Percentiles rank a stretch among this genome's conserved stretches.
Evolutionary conservation across 2,888 invertebrate genomes (phyloP).

Genomic region (Magallana nippona): DNA sequence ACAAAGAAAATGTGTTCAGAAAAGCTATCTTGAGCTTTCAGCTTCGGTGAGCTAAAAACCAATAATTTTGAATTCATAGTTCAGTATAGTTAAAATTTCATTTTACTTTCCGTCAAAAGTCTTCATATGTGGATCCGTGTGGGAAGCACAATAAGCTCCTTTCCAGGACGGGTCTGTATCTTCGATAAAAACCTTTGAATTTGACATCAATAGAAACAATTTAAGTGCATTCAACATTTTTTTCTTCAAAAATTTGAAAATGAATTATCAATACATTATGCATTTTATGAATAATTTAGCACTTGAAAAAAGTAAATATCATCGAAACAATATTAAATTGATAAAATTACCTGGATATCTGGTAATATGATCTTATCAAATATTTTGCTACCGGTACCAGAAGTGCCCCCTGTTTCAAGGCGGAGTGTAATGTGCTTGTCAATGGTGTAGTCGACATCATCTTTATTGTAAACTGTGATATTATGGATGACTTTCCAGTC

Average conservation of each 20-base stretch:
- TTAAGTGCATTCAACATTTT: too few relatives aligned
- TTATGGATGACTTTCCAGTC: background rate
- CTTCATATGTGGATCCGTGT: too few relatives aligned
- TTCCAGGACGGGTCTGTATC: background rate
- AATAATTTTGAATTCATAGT: too few relatives aligned
- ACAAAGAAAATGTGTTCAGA: too few relatives aligned
- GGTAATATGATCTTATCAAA: background rate
- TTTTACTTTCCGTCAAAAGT: background rate
- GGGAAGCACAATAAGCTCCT: too few relatives aligned
- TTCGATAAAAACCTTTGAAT: background rate
- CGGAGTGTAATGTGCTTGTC: background rate
- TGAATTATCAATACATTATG: background rate
- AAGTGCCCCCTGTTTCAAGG: background rate
- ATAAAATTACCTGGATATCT: background rate
- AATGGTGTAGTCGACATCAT: background rate
- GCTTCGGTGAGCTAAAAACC: too few relatives aligned
- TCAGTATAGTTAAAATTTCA: background rate
- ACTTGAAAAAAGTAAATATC: too few relatives aligned
- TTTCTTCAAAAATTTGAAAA: background rate
- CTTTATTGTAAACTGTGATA: background rate
- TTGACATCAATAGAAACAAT: too few relatives aligned
- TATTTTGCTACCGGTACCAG: background rate
- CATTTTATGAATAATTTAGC: too few relatives aligned
- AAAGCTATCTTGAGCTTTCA: too few relatives aligned
- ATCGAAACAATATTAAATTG: background rate